Percentiles rank a stretch among this genome's conserved stretches.
These are phyloP conservation scores for Discoglossus pictus DNA, from an alignment of 2,797 vertebrate genomes.

Conservation along the genomic window DNA sequence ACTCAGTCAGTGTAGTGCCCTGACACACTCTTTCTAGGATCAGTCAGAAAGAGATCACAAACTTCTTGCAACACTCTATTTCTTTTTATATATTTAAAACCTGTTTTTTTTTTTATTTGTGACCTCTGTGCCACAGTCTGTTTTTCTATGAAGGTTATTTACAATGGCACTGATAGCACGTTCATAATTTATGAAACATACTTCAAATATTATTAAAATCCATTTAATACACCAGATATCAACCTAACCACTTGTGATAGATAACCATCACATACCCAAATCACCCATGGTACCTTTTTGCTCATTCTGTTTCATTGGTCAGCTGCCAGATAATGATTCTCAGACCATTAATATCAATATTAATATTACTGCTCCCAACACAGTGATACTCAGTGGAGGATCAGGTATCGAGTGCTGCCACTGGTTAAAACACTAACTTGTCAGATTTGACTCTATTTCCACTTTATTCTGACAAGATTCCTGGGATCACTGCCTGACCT, in stretches of 20 bases:
- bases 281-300: slow-evolving; percentile 65
- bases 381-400: slow-evolving; percentile 61
- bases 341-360: slow-evolving; percentile 65
- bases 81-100: too few species aligned
- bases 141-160: slow-evolving; percentile 28
- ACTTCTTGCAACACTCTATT: too few species aligned
- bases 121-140: too few species aligned
- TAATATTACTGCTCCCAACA: slow-evolving; percentile 72
- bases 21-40: too few species aligned
- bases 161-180: slow-evolving; percentile 63
- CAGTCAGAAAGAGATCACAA: too few species aligned
- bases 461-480: slow-evolving; percentile 51
- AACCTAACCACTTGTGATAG: slow-evolving; percentile 66
- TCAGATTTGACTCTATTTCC: slow-evolving; percentile 54
- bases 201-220: slow-evolving; percentile 71
- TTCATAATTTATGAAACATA: slow-evolving; percentile 74
- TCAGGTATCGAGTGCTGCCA: slow-evolving; percentile 61
- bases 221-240: slow-evolving; percentile 70
- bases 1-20: too few species aligned
- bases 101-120: too few species aligned
- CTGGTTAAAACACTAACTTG: slow-evolving; percentile 56
- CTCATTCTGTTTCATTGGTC: slow-evolving; percentile 70
- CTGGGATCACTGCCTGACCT: slow-evolving; percentile 55
- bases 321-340: slow-evolving; percentile 69
- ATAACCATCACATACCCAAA: slow-evolving; percentile 70